Evolutionary conservation across 1,140 invertebrate species (phyloP).

Genomic region (Formica selysi): DNA sequence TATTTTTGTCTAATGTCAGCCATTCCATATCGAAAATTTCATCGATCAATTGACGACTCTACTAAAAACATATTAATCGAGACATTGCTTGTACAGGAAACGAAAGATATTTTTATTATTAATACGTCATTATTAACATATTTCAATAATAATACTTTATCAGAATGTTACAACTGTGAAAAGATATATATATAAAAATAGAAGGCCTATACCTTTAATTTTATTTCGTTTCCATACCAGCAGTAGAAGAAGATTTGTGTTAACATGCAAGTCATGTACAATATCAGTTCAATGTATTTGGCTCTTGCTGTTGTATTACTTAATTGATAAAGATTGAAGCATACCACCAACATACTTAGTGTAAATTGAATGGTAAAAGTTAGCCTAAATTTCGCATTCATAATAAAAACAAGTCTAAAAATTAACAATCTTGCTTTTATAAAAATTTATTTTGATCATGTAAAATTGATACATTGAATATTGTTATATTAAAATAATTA

Average conservation of each 20-base stretch:
- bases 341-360: constrained; percentile 39
- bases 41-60: constrained; percentile 57
- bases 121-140: background rate
- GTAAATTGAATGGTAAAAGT: constrained; percentile 61
- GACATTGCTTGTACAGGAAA: background rate
- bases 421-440: constrained; percentile 7
- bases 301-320: constrained; percentile 80
- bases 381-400: constrained; percentile 58
- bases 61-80: background rate
- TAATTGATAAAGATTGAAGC: constrained; percentile 59
- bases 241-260: constrained; percentile 86
- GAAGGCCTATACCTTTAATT: constrained; percentile 36
- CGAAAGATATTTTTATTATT: background rate
- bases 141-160: background rate
- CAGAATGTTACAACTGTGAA: background rate
- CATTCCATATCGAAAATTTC: constrained; percentile 60
- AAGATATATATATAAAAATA: background rate
- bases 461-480: background rate
- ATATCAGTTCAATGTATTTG: constrained; percentile 59
- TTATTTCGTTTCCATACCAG: constrained; percentile 87
- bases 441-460: background rate
- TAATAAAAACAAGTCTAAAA: constrained; percentile 42
- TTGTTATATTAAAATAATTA: background rate
- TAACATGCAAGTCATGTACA: constrained; percentile 55
- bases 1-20: background rate